Percentiles rank a stretch among this genome's conserved stretches.
These are phyloP conservation scores for Pelvicachromis taeniatus DNA, from an alignment of 2,113 vertebrate species.

Conservation along the genomic window DNA sequence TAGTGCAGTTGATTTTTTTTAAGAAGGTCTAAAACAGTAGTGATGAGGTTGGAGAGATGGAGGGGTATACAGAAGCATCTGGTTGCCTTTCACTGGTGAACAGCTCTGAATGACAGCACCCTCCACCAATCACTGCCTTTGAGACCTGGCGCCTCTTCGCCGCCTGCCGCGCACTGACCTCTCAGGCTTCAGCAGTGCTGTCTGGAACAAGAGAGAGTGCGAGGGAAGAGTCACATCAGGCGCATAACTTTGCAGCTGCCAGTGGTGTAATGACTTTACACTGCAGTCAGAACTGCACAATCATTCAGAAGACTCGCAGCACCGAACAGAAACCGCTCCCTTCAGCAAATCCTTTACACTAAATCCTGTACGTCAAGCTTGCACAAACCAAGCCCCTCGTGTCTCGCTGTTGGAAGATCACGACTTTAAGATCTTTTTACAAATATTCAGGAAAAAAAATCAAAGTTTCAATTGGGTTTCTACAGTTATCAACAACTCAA, in stretches of 20 bases:
- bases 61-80: slow-evolving; percentile 4
- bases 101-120: slow-evolving; percentile 29
- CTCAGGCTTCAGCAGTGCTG: slow-evolving; percentile 66
- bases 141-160: slow-evolving; percentile 72
- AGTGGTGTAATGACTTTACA: background rate
- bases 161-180: slow-evolving; percentile 71
- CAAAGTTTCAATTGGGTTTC: background rate
- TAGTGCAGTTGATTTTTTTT: slow-evolving; percentile 63
- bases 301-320: background rate
- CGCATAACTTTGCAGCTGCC: background rate
- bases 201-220: slow-evolving; percentile 38
- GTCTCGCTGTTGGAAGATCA: background rate
- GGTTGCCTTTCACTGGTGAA: slow-evolving; percentile 26
- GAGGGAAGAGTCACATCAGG: background rate
- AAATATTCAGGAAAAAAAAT: background rate
- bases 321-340: background rate
- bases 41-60: slow-evolving; percentile 39
- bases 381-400: background rate
- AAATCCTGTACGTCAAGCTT: background rate
- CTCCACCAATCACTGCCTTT: slow-evolving; percentile 63
- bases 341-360: background rate
- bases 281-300: background rate
- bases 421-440: background rate
- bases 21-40: slow-evolving; percentile 42
- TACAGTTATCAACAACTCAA: background rate